Evolutionary conservation across 2,888 invertebrate species (phyloP), one percentile per base, ranked within the genome.

Genomic region (Liposcelis brunnea): DNA sequence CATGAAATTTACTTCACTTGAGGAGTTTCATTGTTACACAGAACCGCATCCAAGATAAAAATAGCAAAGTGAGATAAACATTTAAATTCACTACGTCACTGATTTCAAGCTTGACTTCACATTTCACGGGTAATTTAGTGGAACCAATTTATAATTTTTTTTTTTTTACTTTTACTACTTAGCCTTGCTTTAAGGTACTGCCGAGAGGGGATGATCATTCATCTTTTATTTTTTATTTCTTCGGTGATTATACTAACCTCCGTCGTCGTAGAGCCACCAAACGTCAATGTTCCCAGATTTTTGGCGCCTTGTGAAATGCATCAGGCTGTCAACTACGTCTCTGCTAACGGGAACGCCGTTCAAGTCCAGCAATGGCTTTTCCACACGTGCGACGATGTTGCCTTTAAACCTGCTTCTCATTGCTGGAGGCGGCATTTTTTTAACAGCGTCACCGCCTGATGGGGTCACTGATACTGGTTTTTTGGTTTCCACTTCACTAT

Each of bases 191-290:
- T 26, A 26, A 6, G 26, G 8, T 6, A 8, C 4, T 8, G 26
- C 26, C 26, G 26, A n/a, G 26, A 26, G 26, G 26, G 8, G n/a
- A n/a, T n/a, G n/a, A n/a, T n/a, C n/a, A n/a, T n/a, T n/a, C n/a
- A n/a, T n/a, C n/a, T n/a, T n/a, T n/a, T n/a, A n/a, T n/a, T n/a
- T n/a, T n/a, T n/a, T n/a, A n/a, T n/a, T n/a, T n/a, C n/a, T n/a
- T n/a, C n/a, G n/a, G n/a, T n/a, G n/a, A n/a, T n/a, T 35, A 6
- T 35, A 40, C 40, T 40, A 6, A 40, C 40, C 40, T 12, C 40
- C 40, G 16, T 40, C 40, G 40, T 40, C 40, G 11, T 40, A 40
- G 6, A 40, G 19, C 40, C 40, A 40, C 40, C 40, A 40, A 6
- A 40, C 40, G 11, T 40, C 40, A 11, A 40, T 40, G 11, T 40